Evolutionary conservation across 2,113 vertebrate species (phyloP).

Genomic region (Pyxicephalus adspersus): DNA sequence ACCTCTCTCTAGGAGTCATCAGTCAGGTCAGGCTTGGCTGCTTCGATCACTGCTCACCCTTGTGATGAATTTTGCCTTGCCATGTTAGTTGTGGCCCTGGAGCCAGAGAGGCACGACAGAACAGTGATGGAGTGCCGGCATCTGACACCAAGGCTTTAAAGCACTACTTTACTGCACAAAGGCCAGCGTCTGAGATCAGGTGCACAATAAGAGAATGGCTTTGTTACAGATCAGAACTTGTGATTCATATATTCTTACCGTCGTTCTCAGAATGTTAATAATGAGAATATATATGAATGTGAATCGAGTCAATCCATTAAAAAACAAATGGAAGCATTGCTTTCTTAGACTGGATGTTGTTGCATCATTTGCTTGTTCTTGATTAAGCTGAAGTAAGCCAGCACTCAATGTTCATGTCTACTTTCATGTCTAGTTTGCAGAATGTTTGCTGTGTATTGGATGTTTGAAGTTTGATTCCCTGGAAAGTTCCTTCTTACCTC

Average conservation of each 20-base stretch:
- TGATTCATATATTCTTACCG: not conserved
- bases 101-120: slow-evolving; percentile 65
- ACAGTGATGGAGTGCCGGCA: slow-evolving; percentile 56
- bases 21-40: slow-evolving; percentile 70
- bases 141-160: not conserved
- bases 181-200: slow-evolving; percentile 35
- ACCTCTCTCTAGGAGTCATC: slow-evolving; percentile 65
- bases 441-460: too few relatives aligned
- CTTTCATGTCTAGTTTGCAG: too few relatives aligned
- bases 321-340: too few relatives aligned
- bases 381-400: too few relatives aligned
- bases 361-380: too few relatives aligned
- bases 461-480: too few relatives aligned
- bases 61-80: slow-evolving; percentile 78
- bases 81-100: slow-evolving; percentile 72
- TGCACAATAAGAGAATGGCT: not conserved
- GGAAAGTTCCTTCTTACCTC: too few relatives aligned
- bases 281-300: too few relatives aligned
- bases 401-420: too few relatives aligned
- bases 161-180: slow-evolving; percentile 30
- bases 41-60: slow-evolving; percentile 68
- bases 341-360: too few relatives aligned
- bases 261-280: not conserved
- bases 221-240: not conserved
- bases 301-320: too few relatives aligned